These are phyloP conservation scores for Caenorhabditis drosophilae DNA, from an alignment of 2,888 invertebrate genomes.

Conservation along the genomic window DNA sequence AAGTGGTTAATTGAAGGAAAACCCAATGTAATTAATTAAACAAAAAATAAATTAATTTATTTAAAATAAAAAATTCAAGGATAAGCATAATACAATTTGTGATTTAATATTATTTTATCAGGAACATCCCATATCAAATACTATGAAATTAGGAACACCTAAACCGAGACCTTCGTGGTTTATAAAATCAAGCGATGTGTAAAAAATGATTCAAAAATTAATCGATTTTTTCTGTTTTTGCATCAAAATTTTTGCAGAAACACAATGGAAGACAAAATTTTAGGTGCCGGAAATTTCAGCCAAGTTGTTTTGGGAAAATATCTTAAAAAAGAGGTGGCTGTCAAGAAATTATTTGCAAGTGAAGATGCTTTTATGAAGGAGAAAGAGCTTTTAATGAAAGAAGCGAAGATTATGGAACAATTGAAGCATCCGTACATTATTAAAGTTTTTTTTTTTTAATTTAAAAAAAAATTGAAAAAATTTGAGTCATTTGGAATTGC, in stretches of 20 bases:
- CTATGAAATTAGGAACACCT: neutral
- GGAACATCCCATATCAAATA: neutral
- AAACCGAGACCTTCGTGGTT: constrained; percentile 5
- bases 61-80: neutral
- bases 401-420: constrained; percentile 19
- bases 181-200: constrained; percentile 3
- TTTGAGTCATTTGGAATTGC: constrained; percentile 11
- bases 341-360: constrained; percentile 6
- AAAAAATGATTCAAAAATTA: neutral
- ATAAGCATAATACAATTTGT: neutral
- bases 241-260: constrained; percentile 4
- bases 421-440: constrained; percentile 24
- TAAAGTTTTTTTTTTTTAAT: no score
- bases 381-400: constrained; percentile 13
- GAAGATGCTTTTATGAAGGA: constrained; percentile 1
- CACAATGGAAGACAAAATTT: neutral
- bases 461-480: neutral
- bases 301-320: constrained; percentile 14
- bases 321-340: constrained; percentile 14
- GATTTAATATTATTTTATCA: neutral
- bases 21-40: neutral
- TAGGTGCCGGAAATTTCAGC: constrained; percentile 24
- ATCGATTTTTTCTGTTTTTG: neutral
- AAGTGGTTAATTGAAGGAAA: neutral
- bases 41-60: neutral